Base-by-base conservation (phyloP, 2,888 invertebrate species). In the Cheilosia soror region DNA sequence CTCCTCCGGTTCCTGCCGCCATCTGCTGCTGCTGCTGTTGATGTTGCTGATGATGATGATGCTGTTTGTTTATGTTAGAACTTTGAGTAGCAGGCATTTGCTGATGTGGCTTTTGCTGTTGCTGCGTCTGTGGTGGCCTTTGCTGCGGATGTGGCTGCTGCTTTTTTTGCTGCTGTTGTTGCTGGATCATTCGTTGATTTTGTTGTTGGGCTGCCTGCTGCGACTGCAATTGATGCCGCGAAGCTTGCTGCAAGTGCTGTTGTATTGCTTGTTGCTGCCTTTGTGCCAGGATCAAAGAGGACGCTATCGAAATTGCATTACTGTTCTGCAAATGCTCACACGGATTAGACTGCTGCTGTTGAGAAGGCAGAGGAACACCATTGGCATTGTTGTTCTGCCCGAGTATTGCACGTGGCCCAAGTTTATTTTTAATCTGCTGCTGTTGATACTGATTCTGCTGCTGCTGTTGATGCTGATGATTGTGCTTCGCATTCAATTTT, bases 371-470 rank as follows among this genome's bases (percentile, higher is more conserved):
- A 13, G 33, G 9, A 20, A 11, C 57, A 25, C 57, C 72, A 51
- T 76, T 79, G 13, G 47, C 58, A 51, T 77, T 80, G 31, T 83
- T 93, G 93, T 65, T 90, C 89, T 89, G 90, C 89, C 62, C 90
- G 25, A 88, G 82, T 80, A 88, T 88, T 33, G 88, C 87, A 31
- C 88, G 88, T 55, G 88, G 80, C 0, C 60, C 76, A 6, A 57
- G 33, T 29, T 51, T 72, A 68, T 63, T 75, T 69, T 73, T 81
- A 63, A 86, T 80, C 42, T 85, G 76, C 47, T 63, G 76, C 51
- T 87, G 82, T 55, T 88, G 83, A n/a, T 85, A 62, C 1, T 76
- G 88, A 44, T 82, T 73, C 29, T 85, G 57, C 51, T 78, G 65
- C 57, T 75, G 51, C 62, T 65, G 82, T 27, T 86, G 86, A 4